A percentile compares a stretch with the other conserved stretches of the same genome.
phyloP scores from a whole-genome alignment of 2,797 vertebrate species.

The Nannoperca obscura region DNA sequence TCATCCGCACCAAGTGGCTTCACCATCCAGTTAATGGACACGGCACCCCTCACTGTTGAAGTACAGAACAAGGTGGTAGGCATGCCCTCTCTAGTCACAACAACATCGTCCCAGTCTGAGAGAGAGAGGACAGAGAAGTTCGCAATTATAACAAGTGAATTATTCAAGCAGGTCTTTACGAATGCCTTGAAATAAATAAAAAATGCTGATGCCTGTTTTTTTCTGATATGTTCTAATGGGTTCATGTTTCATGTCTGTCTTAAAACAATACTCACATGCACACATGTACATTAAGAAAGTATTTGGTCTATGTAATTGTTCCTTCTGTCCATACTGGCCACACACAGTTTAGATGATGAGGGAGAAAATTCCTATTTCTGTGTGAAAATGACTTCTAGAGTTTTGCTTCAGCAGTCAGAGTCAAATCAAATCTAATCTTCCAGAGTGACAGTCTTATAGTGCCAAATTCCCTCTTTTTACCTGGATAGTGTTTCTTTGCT shows the following conservation, averaged over 20 bases:
- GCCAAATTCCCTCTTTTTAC: background rate
- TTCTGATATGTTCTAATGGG: no score
- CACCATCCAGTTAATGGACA: constrained; percentile 76
- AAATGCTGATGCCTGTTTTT: background rate
- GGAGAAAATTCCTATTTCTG: constrained; percentile 12
- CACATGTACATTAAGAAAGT: background rate
- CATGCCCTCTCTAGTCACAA: constrained; percentile 66
- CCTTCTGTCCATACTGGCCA: background rate
- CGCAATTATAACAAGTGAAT: constrained; percentile 11
- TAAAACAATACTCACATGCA: background rate
- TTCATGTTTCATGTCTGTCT: background rate
- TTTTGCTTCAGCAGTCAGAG: constrained; percentile 22
- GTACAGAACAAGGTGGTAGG: constrained; percentile 74
- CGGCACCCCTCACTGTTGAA: constrained; percentile 24
- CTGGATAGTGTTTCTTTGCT: constrained; percentile 13
- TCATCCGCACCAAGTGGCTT: constrained; percentile 32
- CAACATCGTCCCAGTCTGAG: constrained; percentile 75
- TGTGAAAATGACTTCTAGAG: constrained; percentile 1
- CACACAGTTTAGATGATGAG: background rate
- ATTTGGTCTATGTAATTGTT: background rate
- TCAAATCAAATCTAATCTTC: constrained; percentile 20
- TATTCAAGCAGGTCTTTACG: background rate
- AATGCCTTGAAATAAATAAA: background rate
- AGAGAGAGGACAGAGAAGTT: constrained; percentile 10
- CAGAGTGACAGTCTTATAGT: constrained; percentile 8